These are phyloP conservation scores for Gobiocypris rarus DNA, from an alignment of 2,113 vertebrate genomes.

Conservation along the genomic window DNA sequence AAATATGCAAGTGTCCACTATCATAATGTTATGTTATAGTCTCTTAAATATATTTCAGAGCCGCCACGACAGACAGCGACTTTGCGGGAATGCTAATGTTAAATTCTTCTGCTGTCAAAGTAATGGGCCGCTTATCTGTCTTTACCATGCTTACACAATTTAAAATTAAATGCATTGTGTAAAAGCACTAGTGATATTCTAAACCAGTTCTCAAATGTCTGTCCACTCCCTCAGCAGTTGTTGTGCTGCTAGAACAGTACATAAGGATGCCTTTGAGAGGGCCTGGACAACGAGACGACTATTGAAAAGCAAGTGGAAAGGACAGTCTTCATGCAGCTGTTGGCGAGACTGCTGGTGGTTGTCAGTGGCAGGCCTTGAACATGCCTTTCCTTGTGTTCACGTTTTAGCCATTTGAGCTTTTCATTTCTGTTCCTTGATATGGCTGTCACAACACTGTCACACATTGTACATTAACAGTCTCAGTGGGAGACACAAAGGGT, in stretches of 20 bases:
- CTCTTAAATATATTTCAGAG: background rate
- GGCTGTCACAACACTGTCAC: constrained; percentile 23
- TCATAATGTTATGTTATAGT: background rate
- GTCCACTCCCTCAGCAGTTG: constrained; percentile 51
- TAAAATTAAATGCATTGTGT: background rate
- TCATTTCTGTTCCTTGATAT: constrained; percentile 17
- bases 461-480: constrained; percentile 43
- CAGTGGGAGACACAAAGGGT: constrained; percentile 43
- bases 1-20: background rate
- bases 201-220: constrained; percentile 31
- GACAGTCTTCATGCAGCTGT: constrained; percentile 68
- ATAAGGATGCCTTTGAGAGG: constrained; percentile 58
- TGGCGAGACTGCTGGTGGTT: constrained; percentile 50
- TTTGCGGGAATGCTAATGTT: constrained; percentile 5
- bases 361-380: constrained; percentile 14
- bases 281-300: constrained; percentile 56
- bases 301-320: constrained; percentile 65
- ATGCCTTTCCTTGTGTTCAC: constrained; percentile 38
- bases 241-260: constrained; percentile 55
- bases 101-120: constrained; percentile 6
- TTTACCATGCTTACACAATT: constrained; percentile 14
- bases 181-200: constrained; percentile 31
- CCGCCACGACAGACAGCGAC: background rate
- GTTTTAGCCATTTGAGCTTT: constrained; percentile 40
- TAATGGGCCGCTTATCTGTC: constrained; percentile 6